These are phyloP conservation scores for Coryphaenoides rupestris DNA, from an alignment of 2,113 vertebrate genomes.

Conservation along the genomic window DNA sequence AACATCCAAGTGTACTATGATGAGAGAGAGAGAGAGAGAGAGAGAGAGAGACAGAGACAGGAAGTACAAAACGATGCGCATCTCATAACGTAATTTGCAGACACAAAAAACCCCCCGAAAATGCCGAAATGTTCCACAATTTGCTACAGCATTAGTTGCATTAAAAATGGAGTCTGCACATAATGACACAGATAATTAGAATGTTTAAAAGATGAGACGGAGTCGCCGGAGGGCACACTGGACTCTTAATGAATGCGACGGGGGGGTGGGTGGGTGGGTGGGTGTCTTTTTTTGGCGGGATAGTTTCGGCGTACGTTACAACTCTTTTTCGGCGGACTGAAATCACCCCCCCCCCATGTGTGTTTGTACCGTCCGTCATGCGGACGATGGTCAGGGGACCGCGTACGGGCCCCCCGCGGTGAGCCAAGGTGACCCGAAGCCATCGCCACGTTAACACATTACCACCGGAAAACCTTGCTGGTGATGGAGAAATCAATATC, in stretches of 20 bases:
- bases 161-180: conserved; percentile 39
- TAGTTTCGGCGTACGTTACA: not conserved
- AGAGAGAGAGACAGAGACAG: conserved; percentile 20
- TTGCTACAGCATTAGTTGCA: conserved; percentile 62
- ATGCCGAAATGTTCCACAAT: conserved; percentile 48
- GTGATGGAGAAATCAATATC: conserved; percentile 26
- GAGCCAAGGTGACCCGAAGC: conserved; percentile 25
- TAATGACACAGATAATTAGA: conserved; percentile 59
- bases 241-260: conserved; percentile 15
- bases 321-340: no score
- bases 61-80: not conserved
- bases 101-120: conserved; percentile 27
- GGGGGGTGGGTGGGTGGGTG: not conserved
- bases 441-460: conserved; percentile 20
- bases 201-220: conserved; percentile 48
- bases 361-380: not conserved
- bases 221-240: conserved; percentile 30
- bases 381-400: conserved; percentile 13
- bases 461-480: conserved; percentile 24
- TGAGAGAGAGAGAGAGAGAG: conserved; percentile 25
- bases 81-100: no score
- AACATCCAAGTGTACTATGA: no score
- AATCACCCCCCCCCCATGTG: no score
- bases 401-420: not conserved
- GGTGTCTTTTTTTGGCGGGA: no score